phyloP scores from a whole-genome alignment of 2,113 vertebrate species.

The Mirza zaza region DNA sequence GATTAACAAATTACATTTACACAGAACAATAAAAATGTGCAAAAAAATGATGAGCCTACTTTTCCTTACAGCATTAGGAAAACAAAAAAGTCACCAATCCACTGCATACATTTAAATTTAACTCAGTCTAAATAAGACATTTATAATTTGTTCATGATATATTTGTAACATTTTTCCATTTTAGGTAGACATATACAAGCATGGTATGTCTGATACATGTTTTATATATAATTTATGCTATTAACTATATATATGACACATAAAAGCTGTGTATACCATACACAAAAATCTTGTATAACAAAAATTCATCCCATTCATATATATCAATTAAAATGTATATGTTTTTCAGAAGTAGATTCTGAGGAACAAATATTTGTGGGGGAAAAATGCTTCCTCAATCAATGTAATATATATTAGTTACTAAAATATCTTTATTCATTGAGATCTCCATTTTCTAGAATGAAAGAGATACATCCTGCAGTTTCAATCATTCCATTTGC shows the following conservation, averaged over 20 bases:
- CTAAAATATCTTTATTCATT: conserved; percentile 23
- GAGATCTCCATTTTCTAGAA: conserved; percentile 39
- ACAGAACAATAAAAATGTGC: conserved; percentile 91
- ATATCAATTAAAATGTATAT: background rate
- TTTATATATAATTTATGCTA: conserved; percentile 20
- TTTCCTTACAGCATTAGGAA: conserved; percentile 82
- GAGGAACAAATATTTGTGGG: conserved; percentile 40
- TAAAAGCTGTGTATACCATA: background rate
- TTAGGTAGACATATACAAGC: conserved; percentile 65
- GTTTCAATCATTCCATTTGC: conserved; percentile 7
- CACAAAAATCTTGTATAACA: conserved; percentile 23
- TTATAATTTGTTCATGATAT: conserved; percentile 72
- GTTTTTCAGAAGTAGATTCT: conserved; percentile 52
- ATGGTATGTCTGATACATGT: conserved; percentile 1
- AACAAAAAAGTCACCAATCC: conserved; percentile 80
- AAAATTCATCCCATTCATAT: background rate
- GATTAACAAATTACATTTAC: conserved; percentile 95
- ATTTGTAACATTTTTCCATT: conserved; percentile 64
- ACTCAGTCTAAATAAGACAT: conserved; percentile 84
- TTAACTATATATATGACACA: background rate
- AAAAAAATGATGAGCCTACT: conserved; percentile 84
- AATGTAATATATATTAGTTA: conserved; percentile 23
- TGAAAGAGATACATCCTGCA: background rate
- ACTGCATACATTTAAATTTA: conserved; percentile 81
- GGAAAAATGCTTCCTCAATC: background rate